phyloP scores from a whole-genome alignment of 1,140 invertebrate species.

The Whitmania pigra region DNA sequence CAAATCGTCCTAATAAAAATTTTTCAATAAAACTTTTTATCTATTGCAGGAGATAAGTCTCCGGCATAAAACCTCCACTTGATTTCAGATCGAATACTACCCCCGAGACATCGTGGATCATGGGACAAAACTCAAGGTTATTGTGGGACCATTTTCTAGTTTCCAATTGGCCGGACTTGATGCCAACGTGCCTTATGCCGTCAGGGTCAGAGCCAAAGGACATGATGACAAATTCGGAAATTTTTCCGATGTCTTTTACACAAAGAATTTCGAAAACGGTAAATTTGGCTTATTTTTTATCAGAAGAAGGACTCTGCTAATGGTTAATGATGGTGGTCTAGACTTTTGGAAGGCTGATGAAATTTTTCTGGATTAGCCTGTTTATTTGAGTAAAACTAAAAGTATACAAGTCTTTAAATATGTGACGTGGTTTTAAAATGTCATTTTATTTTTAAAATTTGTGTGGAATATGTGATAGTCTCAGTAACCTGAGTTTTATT shows the following conservation, averaged over 20 bases:
- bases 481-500: too few relatives aligned
- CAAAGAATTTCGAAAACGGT: slow-evolving; percentile 27
- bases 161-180: slow-evolving; percentile 73
- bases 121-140: slow-evolving; percentile 23
- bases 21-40: too few relatives aligned
- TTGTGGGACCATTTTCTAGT: slow-evolving; percentile 33
- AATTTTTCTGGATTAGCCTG: not conserved
- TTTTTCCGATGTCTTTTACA: slow-evolving; percentile 31
- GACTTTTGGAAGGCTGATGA: too few relatives aligned
- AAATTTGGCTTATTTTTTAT: slow-evolving; percentile 14
- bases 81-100: slow-evolving; percentile 11
- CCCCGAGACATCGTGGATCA: not conserved
- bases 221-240: slow-evolving; percentile 36
- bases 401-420: too few relatives aligned
- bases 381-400: too few relatives aligned
- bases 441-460: too few relatives aligned
- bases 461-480: too few relatives aligned
- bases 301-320: not conserved
- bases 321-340: too few relatives aligned
- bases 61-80: not conserved
- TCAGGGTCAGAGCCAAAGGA: slow-evolving; percentile 55
- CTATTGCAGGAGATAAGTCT: too few relatives aligned
- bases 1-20: too few relatives aligned
- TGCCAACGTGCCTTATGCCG: slow-evolving; percentile 76
- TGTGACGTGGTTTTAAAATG: too few relatives aligned